These are phyloP conservation scores for Tenthredo scrophulariae DNA, from an alignment of 2,888 invertebrate species.

Conservation along the genomic window DNA sequence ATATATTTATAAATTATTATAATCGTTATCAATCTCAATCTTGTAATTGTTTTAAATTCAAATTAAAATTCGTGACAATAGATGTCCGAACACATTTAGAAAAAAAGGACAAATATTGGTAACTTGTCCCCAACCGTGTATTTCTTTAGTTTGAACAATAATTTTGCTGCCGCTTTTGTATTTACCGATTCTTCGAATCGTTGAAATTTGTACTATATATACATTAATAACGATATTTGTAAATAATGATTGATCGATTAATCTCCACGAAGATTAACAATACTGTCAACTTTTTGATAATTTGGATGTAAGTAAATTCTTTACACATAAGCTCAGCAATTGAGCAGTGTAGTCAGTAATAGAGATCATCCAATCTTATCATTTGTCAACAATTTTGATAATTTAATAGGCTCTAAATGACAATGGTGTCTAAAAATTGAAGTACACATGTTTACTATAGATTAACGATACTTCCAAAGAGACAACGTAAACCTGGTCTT, in stretches of 20 bases:
- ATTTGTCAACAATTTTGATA: background rate
- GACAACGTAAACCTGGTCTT: background rate
- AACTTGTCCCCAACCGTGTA: background rate
- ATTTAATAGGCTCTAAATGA: background rate
- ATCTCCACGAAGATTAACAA: background rate
- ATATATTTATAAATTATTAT: constrained; percentile 72
- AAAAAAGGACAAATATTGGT: background rate
- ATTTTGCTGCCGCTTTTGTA: background rate
- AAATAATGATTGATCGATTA: constrained; percentile 19
- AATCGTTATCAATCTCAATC: constrained; percentile 53
- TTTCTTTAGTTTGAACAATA: background rate
- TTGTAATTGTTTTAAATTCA: constrained; percentile 30
- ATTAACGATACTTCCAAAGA: constrained; percentile 1
- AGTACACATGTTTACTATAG: background rate
- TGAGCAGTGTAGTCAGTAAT: background rate
- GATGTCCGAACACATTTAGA: background rate
- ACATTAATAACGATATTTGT: constrained; percentile 37
- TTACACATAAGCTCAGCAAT: background rate
- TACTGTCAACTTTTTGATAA: background rate
- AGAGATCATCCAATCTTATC: background rate
- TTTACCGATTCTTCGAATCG: background rate
- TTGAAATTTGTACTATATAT: constrained; percentile 5
- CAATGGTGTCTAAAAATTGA: background rate
- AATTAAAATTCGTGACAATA: background rate
- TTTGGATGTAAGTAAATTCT: background rate